Evolutionary conservation across 53 echinoderm and acorn worm genomes (phyloP), one percentile per base, ranked within the genome.

Genomic region (Temnopleurus reevesii): DNA sequence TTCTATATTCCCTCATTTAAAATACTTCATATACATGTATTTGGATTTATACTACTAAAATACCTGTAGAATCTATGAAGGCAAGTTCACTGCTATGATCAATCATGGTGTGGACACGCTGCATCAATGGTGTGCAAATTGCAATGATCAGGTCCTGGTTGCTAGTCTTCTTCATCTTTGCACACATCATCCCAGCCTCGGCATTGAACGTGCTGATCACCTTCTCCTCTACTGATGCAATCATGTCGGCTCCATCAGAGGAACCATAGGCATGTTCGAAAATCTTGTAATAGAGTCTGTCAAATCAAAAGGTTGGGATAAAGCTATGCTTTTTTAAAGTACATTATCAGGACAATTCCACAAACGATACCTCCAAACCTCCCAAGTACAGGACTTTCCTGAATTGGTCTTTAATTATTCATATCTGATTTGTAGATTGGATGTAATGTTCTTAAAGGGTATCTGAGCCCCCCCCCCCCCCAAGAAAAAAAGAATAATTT

Each of bases 31-130:
- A 23, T 25, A 23, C 26, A 24, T 23, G 58, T 24, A 55, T 55
- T 58, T 24, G 58, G 4, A 23, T 24, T 58, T 25, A 58, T 23
- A 25, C 24, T 24, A n/a, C n/a, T n/a, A n/a, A 9, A 58, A 57
- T 71, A 71, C 71, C 71, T 71, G 71, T 71, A 34, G 71, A 33
- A 71, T 71, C 71, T 34, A 71, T 71, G 18, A 71, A 71, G 35
- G 33, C 71, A 34, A 33, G 35, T 1, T 71, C 71, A 71, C 71
- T 71, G 36, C 71, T 71, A 34, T 71, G 71, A 34, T 12, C 36
- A 8, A 33, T 35, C 71, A 71, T 71, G 15, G 71, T 9, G 71
- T 71, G 71, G 34, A 71, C 18, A 17, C 71, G 71, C 71, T 71
- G 34, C 71, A 71, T 71, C 71, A 71, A 26, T 34, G 71, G 71